A percentile compares a stretch with the other conserved stretches of the same genome.
Conservation (phyloP, 2,113 vertebrate genomes). For the Beaufortia kweichowensis region DNA sequence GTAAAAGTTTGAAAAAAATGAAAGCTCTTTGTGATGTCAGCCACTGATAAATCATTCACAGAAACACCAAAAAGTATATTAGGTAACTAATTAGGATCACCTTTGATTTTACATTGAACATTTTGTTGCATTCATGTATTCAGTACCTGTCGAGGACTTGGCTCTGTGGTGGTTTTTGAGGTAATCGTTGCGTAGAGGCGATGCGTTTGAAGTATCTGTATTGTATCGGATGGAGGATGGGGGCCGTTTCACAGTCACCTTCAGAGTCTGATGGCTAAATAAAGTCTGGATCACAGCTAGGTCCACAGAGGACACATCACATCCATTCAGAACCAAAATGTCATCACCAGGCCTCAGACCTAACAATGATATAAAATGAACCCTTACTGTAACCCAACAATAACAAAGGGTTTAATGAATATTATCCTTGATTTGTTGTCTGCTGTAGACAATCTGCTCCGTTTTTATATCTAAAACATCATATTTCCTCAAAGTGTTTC, state of each 20-base stretch:
- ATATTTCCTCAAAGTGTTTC: neutral
- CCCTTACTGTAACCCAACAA: no score
- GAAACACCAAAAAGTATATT: no score
- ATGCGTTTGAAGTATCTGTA: conserved; percentile 63
- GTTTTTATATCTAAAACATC: neutral
- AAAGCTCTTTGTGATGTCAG: neutral
- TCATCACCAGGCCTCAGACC: conserved; percentile 73
- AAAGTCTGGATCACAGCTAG: conserved; percentile 85
- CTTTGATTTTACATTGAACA: neutral
- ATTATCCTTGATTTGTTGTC: no score
- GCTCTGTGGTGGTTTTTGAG: conserved; percentile 81
- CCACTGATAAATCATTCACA: no score
- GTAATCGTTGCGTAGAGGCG: conserved; percentile 77
- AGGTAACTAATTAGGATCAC: no score
- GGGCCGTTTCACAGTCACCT: conserved; percentile 77
- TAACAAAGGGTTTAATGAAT: no score
- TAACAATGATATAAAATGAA: neutral
- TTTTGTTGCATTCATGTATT: neutral
- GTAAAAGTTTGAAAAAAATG: neutral
- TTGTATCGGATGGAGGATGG: conserved; percentile 62
- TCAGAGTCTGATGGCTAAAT: conserved; percentile 82
- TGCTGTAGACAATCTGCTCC: neutral
- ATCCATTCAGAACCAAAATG: conserved; percentile 86
- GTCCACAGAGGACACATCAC: conserved; percentile 80
- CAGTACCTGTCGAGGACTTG: conserved; percentile 81